These are phyloP conservation scores for Siniperca chuatsi DNA, from an alignment of 2,113 vertebrate species.

Conservation along the genomic window DNA sequence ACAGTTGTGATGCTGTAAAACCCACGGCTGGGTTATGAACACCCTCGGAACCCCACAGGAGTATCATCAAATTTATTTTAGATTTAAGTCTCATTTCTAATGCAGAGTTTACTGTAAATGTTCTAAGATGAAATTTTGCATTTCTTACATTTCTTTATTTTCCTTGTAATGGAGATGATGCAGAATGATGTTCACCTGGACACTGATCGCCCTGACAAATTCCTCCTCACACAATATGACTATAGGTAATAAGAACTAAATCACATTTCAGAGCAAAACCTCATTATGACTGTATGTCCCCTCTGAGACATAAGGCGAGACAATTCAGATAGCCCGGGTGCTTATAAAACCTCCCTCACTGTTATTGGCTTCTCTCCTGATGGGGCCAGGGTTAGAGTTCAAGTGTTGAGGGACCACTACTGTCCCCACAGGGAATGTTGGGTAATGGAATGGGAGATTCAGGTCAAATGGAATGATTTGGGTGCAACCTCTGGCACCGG, in stretches of 20 bases:
- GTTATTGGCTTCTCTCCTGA: constrained; percentile 73
- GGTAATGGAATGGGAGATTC: constrained; percentile 84
- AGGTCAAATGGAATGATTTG: constrained; percentile 82
- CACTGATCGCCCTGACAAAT: background rate
- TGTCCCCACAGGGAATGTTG: constrained; percentile 78
- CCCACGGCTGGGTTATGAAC: background rate
- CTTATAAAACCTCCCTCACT: constrained; percentile 73
- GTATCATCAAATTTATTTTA: background rate
- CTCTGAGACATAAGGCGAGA: constrained; percentile 57
- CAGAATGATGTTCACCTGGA: background rate
- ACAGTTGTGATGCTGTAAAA: background rate
- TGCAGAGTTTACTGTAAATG: background rate
- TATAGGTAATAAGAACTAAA: constrained; percentile 57
- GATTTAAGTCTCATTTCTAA: background rate
- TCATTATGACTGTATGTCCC: constrained; percentile 56
- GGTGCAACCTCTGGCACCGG: constrained; percentile 68
- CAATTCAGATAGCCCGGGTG: constrained; percentile 59
- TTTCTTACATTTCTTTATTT: background rate
- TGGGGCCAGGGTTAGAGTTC: constrained; percentile 78
- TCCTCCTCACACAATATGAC: constrained; percentile 10
- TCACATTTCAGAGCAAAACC: constrained; percentile 62
- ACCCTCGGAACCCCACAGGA: background rate
- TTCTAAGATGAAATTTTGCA: background rate
- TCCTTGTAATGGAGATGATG: background rate
- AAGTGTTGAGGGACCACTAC: constrained; percentile 75